Evolutionary conservation across 2,797 vertebrate genomes (phyloP).

Genomic region (Micropoecilia bifurca): DNA sequence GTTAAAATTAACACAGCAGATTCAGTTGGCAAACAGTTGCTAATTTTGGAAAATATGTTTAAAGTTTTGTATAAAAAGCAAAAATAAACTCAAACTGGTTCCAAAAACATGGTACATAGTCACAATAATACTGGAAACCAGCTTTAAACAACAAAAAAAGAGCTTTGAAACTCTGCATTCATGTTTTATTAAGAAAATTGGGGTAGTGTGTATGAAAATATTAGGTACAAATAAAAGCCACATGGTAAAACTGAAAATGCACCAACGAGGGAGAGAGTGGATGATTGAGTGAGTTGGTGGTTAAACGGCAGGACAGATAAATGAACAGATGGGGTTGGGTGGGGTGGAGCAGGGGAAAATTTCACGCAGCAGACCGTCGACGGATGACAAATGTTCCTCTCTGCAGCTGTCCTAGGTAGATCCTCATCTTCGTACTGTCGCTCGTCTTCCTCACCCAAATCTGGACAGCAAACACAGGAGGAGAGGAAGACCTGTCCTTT

Average conservation of each 20-base stretch:
- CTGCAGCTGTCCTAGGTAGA: conserved; percentile 98
- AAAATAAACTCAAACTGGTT: conserved; percentile 3
- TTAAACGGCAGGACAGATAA: conserved; percentile 19
- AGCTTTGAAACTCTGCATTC: neutral
- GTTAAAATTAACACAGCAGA: neutral
- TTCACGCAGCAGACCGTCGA: conserved; percentile 93
- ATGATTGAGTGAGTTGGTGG: conserved; percentile 4
- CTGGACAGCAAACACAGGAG: conserved; percentile 69
- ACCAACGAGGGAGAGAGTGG: conserved; percentile 4
- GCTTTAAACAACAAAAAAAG: conserved; percentile 3
- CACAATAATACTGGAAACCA: conserved; percentile 52
- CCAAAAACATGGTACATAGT: conserved; percentile 52
- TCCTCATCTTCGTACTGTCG: conserved; percentile 99
- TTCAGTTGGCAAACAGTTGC: conserved; percentile 6
- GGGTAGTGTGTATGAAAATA: conserved; percentile 8
- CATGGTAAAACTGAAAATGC: conserved; percentile 30
- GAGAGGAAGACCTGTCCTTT: neutral
- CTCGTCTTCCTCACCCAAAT: conserved; percentile 99
- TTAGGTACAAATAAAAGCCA: conserved; percentile 17
- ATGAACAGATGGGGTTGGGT: conserved; percentile 13
- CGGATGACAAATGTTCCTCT: conserved; percentile 97
- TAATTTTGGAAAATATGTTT: neutral
- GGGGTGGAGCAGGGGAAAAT: conserved; percentile 1
- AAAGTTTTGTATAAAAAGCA: neutral
- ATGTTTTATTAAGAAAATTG: neutral